Percentiles rank a stretch among this genome's conserved stretches.
These are phyloP conservation scores for Smittia sp. DNA, from an alignment of 2,888 invertebrate genomes.

Conservation along the genomic window DNA sequence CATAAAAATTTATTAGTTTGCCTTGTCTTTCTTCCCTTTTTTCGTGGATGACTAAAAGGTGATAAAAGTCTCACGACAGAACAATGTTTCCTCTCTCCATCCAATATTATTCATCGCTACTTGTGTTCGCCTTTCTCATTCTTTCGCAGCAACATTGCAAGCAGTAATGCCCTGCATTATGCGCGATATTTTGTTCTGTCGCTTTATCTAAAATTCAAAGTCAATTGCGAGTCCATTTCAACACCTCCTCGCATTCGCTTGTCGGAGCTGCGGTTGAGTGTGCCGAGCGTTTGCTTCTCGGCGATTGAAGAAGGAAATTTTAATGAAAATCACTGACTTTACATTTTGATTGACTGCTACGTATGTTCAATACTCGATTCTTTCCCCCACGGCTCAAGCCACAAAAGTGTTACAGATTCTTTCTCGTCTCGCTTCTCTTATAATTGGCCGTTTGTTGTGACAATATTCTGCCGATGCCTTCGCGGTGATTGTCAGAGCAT, in stretches of 20 bases:
- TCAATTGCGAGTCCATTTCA: constrained; percentile 39
- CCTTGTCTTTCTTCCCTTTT: constrained; percentile 16
- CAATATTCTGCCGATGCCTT: constrained; percentile 36
- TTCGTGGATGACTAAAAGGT: constrained; percentile 31
- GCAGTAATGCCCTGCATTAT: constrained; percentile 2
- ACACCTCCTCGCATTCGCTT: constrained; percentile 25
- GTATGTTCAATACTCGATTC: not conserved
- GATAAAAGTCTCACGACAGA: constrained; percentile 41
- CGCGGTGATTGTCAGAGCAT: constrained; percentile 32
- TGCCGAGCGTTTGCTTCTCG: not conserved
- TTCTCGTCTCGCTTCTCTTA: constrained; percentile 12
- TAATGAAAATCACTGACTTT: constrained; percentile 23
- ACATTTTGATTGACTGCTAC: constrained; percentile 33
- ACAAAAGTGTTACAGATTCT: constrained; percentile 29
- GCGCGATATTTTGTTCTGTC: constrained; percentile 18
- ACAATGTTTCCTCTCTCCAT: constrained; percentile 28
- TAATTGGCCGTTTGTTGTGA: constrained; percentile 41
- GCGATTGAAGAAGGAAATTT: constrained; percentile 3
- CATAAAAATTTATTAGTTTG: constrained; percentile 40
- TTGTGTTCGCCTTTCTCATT: constrained; percentile 17
- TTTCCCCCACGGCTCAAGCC: not conserved
- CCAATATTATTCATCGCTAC: constrained; percentile 32
- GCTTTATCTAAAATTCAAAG: constrained; percentile 28
- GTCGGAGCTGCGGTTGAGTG: not conserved
- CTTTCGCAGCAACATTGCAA: not conserved